A percentile compares a stretch with the other conserved stretches of the same genome.
Evolutionary conservation across 2,888 invertebrate species (phyloP).

Genomic region (Formica aserva): DNA sequence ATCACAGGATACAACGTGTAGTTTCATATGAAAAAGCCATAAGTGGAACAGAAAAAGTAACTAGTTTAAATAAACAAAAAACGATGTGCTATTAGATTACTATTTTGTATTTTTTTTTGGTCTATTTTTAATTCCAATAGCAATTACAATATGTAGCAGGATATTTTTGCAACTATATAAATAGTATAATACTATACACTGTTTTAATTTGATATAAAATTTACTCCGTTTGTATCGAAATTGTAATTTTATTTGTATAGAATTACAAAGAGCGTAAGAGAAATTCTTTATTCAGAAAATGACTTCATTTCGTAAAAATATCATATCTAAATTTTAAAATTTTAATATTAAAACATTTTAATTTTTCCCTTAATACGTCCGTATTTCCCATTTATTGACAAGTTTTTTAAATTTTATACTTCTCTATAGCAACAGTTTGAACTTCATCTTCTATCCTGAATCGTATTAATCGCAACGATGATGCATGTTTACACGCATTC

Average conservation of each 20-base stretch:
- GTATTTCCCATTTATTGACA: neutral
- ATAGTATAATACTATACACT: neutral
- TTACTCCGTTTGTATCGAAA: neutral
- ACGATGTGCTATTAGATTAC: slow-evolving; percentile 63
- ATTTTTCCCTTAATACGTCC: neutral
- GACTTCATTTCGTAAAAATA: neutral
- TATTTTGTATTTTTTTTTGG: slow-evolving; percentile 61
- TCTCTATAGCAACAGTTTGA: slow-evolving; percentile 18
- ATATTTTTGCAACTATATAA: neutral
- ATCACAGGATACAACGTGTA: neutral
- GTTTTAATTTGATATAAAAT: neutral
- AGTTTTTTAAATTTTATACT: slow-evolving; percentile 23
- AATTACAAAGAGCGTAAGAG: neutral
- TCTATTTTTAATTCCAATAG: neutral
- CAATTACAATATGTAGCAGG: neutral
- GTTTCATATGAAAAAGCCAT: slow-evolving; percentile 44
- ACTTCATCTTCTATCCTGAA: slow-evolving; percentile 50
- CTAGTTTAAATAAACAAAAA: slow-evolving; percentile 57
- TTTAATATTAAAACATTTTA: neutral
- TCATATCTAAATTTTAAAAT: neutral
- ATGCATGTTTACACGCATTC: neutral
- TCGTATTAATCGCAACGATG: neutral
- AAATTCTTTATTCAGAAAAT: neutral
- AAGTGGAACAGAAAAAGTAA: slow-evolving; percentile 58
- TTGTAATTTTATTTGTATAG: neutral